These are phyloP conservation scores for Ramphastos sulfuratus DNA, from an alignment of 2,113 vertebrate species.

Conservation along the genomic window DNA sequence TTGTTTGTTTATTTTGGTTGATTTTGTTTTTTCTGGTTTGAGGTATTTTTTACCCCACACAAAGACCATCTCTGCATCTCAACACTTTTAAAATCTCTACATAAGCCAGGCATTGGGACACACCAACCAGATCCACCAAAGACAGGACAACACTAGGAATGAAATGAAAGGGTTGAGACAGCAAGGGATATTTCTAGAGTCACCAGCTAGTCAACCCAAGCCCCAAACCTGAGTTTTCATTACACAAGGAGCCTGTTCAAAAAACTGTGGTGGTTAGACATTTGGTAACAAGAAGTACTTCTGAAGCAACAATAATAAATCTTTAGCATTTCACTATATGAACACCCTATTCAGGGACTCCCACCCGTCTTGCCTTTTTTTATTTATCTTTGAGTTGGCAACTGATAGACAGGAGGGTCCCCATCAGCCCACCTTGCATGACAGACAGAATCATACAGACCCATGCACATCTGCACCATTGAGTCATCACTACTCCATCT, in stretches of 20 bases:
- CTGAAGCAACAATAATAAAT: not conserved
- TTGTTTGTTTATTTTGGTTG: not conserved
- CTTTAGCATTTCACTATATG: not conserved
- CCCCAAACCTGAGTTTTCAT: not conserved
- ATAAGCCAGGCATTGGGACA: not conserved
- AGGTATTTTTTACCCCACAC: not conserved
- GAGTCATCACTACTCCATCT: rapidly evolving
- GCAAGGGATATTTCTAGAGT: not conserved
- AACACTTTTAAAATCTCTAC: not conserved
- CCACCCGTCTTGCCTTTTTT: not conserved
- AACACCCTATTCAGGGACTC: not conserved
- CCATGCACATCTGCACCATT: not conserved
- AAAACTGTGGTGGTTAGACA: not conserved
- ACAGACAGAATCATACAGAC: not conserved
- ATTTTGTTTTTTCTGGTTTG: not conserved
- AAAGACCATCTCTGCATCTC: not conserved
- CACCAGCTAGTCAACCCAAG: not conserved
- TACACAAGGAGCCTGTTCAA: not conserved
- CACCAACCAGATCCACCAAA: not conserved
- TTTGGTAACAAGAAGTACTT: not conserved
- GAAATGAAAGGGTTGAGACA: not conserved
- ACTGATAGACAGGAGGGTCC: not conserved
- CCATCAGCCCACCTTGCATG: rapidly evolving
- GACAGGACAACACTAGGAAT: rapidly evolving
- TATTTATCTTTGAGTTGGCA: not conserved